Evolutionary conservation across 2,888 invertebrate species (phyloP), one percentile per base, ranked within the genome.

Genomic region (Abscondita cerata): DNA sequence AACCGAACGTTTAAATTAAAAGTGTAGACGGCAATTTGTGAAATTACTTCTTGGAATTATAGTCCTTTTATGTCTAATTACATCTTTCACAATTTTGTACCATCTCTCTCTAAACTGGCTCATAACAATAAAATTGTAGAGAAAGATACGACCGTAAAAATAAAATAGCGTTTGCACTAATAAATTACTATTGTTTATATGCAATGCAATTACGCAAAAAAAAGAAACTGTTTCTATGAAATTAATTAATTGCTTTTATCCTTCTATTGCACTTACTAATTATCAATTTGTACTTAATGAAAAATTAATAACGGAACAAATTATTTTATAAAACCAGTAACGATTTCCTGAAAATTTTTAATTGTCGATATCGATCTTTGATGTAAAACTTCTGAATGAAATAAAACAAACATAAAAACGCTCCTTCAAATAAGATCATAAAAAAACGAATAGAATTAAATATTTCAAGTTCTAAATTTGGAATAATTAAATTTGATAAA

Each of bases 11-110:
- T 74, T 75, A 74, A 76, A 76, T 76, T 77, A 76, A 76, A 75
- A 74, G 76, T 77, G 76, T 77, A 75, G 76, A 75, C 74, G 73
- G 76, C 79, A 80, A 80, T 80, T 80, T 80, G 80, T 80, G 80
- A 80, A 80, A 80, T 80, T 78, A 79, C 78, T 80, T 80, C 79
- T 76, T 66, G 74, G 80, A 79, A 79, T 76, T 75, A 72, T 72
- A 57, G 62, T 62, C 62, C 52, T 66, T 52, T 69, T 63, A 67
- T 63, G 64, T 70, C 62, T 68, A 61, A 62, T 65, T 58, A 62
- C 62, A 52, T 57, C 57, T 62, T 57, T 46, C 59, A 68, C 60
- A 61, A 52, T 57, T 54, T 52, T 6, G n/a, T 38, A 20, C 57
- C 16, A 36, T 62, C 62, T 54, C 31, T 25, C 40, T 62, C 57